Evolutionary conservation across 1,140 invertebrate genomes (phyloP), one percentile per base, ranked within the genome.

Genomic region (Rhopalosiphum padi): DNA sequence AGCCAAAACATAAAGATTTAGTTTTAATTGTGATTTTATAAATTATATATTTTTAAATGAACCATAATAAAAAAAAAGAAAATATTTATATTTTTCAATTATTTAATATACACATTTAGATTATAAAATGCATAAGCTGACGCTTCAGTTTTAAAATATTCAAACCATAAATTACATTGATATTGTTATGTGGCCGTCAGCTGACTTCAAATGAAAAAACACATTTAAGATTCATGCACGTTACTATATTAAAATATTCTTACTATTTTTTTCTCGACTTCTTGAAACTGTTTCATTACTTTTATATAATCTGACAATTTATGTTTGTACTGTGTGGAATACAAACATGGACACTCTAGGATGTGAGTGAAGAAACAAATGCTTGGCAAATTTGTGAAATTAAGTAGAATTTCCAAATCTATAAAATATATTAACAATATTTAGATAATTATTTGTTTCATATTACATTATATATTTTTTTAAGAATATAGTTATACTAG

Each of bases 271-370:
- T 95, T 68, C 83, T 95, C 95, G 3, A 95, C 41, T 60, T 94
- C 93, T 87, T 95, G 96, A 95, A 95, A 96, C 94, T 95, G 95
- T 4, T 55, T 60, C 35, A 96, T 95, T 1, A 95, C 95, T 85
- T 95, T 77, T 85, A 94, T 94, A 94, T 95, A 95, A 85, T 95
- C 93, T 92, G 94, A 0, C 91, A 90, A 91, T 83, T 89, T 91
- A 94, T 94, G 25, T 94, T 93, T 43, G 92, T 94, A 94, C 94
- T 90, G 25, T 11, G 95, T 94, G 25, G 96, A 95, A 90, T 96
- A 95, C n/a, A 96, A 92, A 93, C 96, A 97, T 37, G 96, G 95
- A 94, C 96, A 96, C 88, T 95, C 96, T 0, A 96, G 11, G 6
- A 94, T 94, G 48, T 95, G 95, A 7, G 95, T 94, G 5, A 95